A percentile compares a stretch with the other conserved stretches of the same genome.
phyloP scores from a whole-genome alignment of 2,113 vertebrate genomes.

The Sebastes fasciatus region DNA sequence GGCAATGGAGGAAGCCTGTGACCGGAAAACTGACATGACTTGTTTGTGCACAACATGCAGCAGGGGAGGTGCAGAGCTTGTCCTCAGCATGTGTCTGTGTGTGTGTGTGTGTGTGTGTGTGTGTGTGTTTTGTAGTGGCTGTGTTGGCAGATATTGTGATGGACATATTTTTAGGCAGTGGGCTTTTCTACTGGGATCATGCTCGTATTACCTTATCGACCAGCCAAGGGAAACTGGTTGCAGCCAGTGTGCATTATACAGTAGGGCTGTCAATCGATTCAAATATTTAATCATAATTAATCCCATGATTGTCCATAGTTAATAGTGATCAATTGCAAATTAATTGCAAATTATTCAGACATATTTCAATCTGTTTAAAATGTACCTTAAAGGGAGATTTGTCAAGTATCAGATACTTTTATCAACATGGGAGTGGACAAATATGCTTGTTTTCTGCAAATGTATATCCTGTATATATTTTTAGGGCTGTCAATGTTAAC shows the following conservation, averaged over 20 bases:
- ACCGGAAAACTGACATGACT: slow-evolving; percentile 69
- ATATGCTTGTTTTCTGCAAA: no score
- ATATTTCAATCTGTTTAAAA: no score
- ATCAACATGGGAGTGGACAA: no score
- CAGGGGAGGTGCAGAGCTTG: slow-evolving; percentile 43
- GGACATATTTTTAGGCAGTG: slow-evolving; percentile 36
- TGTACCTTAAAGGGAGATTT: no score
- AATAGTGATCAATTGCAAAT: no score
- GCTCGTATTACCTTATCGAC: slow-evolving; percentile 19
- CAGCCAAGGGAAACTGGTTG: neutral
- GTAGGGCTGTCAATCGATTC: no score
- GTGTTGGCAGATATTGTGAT: slow-evolving; percentile 40
- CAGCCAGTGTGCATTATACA: neutral
- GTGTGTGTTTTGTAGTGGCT: slow-evolving; percentile 22
- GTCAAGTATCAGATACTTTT: no score
- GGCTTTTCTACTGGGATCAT: neutral
- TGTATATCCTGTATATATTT: no score
- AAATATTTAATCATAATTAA: no score
- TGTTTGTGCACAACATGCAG: slow-evolving; percentile 63
- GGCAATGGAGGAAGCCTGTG: slow-evolving; percentile 59
- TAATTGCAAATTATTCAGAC: no score
- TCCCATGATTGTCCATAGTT: no score
- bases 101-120: slow-evolving; percentile 34
- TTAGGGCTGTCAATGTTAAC: no score
- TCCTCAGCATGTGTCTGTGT: slow-evolving; percentile 45